Evolutionary conservation across 1,140 invertebrate species (phyloP), one percentile per base, ranked within the genome.

Genomic region (Zophobas morio): DNA sequence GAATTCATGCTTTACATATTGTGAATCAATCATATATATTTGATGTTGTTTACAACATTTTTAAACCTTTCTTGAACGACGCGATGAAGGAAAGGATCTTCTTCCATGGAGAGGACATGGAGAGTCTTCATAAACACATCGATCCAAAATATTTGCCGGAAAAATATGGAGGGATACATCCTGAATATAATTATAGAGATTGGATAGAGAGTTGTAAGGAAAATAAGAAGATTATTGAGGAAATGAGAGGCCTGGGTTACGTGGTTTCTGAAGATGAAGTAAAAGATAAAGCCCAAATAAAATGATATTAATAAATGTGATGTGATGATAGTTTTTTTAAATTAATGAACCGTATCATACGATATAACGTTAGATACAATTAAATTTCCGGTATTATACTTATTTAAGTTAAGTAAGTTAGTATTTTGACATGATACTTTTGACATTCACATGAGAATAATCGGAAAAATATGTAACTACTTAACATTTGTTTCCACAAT

Each of bases 1-100:
- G 90, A 46, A 93, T 92, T 0, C 86, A 93, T 75, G 92, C 93
- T 0, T 90, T 95, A 47, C 94, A 95, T 84, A 92, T 96, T 49
- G 88, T 95, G 0, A 91, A 94, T 81, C 93, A 95, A 81, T 93
- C 94, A 0, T 95, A 93, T 92, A 85, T 94, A 0, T 95, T 95
- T 82, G 93, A 94, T 81, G 91, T 93, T 40, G 91, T 93, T 34
- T 95, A 91, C 83, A 90, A 89, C 57, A 90, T 95, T 3, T 95
- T 96, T 82, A 94, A 94, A 81, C 94, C 94, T 0, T 86, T 95
- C 1, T 85, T 96, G 6, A 91, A 91, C 79, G 84, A 89, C 0
- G 84, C 88, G 42, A 95, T 95, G 92, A 88, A 88, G 35, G 89
- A 92, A 4, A 91, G 88, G 78, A 91, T 95, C 57, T 94, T 89